phyloP scores from a whole-genome alignment of 2,797 vertebrate genomes.

The Hoplostethus mediterraneus region DNA sequence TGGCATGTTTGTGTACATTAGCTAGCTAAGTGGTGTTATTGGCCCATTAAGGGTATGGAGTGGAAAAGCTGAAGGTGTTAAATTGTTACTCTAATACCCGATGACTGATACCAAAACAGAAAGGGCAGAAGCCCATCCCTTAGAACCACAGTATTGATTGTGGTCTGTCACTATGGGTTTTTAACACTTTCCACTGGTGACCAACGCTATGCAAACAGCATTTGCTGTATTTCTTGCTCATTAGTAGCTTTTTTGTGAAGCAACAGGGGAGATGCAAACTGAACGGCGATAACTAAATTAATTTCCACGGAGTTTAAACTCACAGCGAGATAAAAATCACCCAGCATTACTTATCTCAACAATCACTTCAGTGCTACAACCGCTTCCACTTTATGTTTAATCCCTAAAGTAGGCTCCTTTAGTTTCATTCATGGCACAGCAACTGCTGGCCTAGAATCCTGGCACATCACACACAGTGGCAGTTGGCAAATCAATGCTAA shows the following conservation, averaged over 20 bases:
- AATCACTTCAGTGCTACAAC: conserved; percentile 41
- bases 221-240: conserved; percentile 23
- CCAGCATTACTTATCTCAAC: conserved; percentile 57
- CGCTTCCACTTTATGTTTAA: conserved; percentile 63
- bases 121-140: background rate
- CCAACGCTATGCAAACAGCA: conserved; percentile 21
- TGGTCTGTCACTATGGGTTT: conserved; percentile 2
- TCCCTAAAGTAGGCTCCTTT: conserved; percentile 65
- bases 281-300: conserved; percentile 42
- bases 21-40: too few relatives aligned
- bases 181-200: conserved; percentile 8
- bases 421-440: conserved; percentile 59
- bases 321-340: conserved; percentile 58
- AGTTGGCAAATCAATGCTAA: conserved; percentile 68
- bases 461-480: conserved; percentile 39
- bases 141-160: background rate
- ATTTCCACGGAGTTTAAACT: conserved; percentile 58
- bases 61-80: background rate
- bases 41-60: too few relatives aligned
- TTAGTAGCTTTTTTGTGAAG: conserved; percentile 11
- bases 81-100: background rate
- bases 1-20: too few relatives aligned
- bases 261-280: conserved; percentile 30
- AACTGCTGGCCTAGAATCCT: conserved; percentile 43
- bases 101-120: background rate